Base-by-base conservation (phyloP, 2,888 invertebrate species). In the Campopleginae sp. region DNA sequence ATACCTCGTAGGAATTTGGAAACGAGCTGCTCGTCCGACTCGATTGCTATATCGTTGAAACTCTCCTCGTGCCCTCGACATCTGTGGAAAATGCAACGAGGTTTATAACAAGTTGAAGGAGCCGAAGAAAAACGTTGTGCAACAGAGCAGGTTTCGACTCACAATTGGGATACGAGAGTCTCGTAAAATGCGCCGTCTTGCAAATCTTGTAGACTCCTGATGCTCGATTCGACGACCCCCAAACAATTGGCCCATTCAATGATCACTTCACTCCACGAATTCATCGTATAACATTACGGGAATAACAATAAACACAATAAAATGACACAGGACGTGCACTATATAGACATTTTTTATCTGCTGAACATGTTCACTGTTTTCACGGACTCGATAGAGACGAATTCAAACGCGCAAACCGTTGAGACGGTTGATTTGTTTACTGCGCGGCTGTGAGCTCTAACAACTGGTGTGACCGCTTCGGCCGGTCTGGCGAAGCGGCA, bases 241-340 rank as follows among this genome's bases (percentile, higher is more conserved):
- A 92, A 94, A 89, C 95, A 95, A 87, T 95, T 95, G 85, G 91
- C 91, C 91, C 91, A 91, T 86, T 91, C 91, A 51, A 91, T 61
- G 58, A 91, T 87, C 27, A 89, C 83, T 84, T 83, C 80, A 61
- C 84, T 85, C 91, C 91, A 91, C 42, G 87, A 27, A 19, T 88
- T 88, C 91, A 91, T 91, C 51, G 70, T 88, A 2, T 23, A 19
- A 44, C 31, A 75, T 44, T 58, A 44, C 17, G 17, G 38, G 51
- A 65, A 51, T 51, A 38, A n/a, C 51, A 7, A 66, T 54, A 42
- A 42, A 66, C 51, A 54, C 14, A 12, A 61, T n/a, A 23, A 54
- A 31, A n/a, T 46, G 31, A 70, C 44, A 8, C n/a, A 23, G 14
- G 12, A 23, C 23, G 12, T 12, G 23, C 33, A 65, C 66, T 66